Percentiles rank a stretch among this genome's conserved stretches.
Conservation (phyloP, 2,797 vertebrate genomes). For the Anableps anableps region DNA sequence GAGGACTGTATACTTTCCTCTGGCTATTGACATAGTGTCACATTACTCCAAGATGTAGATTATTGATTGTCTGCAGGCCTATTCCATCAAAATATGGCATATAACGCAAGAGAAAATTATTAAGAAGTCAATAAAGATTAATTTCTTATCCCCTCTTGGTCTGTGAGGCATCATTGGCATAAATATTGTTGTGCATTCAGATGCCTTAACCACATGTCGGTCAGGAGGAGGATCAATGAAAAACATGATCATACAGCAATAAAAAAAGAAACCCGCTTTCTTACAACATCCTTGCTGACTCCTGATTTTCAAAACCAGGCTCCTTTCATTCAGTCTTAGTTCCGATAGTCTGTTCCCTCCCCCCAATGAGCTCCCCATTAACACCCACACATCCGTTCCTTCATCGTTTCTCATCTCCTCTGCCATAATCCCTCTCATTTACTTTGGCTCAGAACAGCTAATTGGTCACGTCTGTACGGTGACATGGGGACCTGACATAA, state of each 20-base stretch:
- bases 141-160: constrained; percentile 56
- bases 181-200: constrained; percentile 59
- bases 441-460: constrained; percentile 73
- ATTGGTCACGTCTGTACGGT: constrained; percentile 82
- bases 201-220: constrained; percentile 61
- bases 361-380: constrained; percentile 19
- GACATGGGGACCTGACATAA: constrained; percentile 82
- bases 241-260: constrained; percentile 59
- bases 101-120: constrained; percentile 59
- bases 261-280: constrained; percentile 35
- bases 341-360: constrained; percentile 45
- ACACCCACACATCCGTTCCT: constrained; percentile 40
- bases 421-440: constrained; percentile 77
- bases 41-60: constrained; percentile 47
- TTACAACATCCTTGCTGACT: constrained; percentile 28
- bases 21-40: constrained; percentile 60
- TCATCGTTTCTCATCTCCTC: constrained; percentile 63
- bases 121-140: constrained; percentile 71
- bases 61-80: constrained; percentile 58
- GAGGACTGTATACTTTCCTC: constrained; percentile 42
- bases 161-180: constrained; percentile 58
- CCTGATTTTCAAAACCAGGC: constrained; percentile 54
- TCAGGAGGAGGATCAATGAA: constrained; percentile 68
- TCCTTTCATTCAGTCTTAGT: constrained; percentile 58
- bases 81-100: constrained; percentile 68